These are phyloP conservation scores for Chalcosyrphus nemorum DNA, from an alignment of 2,888 invertebrate species.

Conservation along the genomic window DNA sequence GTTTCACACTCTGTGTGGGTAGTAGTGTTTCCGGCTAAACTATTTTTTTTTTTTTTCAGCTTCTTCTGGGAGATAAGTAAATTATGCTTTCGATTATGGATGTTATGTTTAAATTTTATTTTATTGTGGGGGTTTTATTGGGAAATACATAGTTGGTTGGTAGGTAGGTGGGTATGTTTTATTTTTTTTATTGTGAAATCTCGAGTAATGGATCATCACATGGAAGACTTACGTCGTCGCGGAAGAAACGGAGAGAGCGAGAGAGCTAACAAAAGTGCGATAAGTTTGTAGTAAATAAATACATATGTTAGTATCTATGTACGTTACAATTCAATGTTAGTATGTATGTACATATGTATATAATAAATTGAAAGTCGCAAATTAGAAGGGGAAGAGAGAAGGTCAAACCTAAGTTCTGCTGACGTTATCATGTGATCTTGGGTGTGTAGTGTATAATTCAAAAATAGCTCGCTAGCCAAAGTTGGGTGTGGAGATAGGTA, in stretches of 20 bases:
- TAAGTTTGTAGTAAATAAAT: background rate
- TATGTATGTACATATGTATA: background rate
- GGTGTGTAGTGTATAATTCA: background rate
- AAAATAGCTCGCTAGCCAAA: background rate
- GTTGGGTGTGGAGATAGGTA: background rate
- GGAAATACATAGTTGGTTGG: background rate
- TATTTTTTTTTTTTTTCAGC: background rate
- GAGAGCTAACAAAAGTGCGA: no score
- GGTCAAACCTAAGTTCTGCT: constrained; percentile 15
- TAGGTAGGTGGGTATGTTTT: no score
- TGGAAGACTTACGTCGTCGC: constrained; percentile 10
- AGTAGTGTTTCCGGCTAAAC: constrained; percentile 36
- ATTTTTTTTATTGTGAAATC: constrained; percentile 6
- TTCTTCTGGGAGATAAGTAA: constrained; percentile 12
- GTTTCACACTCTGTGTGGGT: background rate
- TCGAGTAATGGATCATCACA: constrained; percentile 26
- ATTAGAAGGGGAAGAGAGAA: constrained; percentile 1
- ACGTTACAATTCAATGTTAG: background rate
- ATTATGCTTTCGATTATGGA: constrained; percentile 40
- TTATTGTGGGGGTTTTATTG: background rate
- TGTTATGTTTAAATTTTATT: constrained; percentile 6
- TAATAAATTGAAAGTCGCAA: background rate
- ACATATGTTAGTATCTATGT: background rate
- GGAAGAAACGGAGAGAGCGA: background rate
- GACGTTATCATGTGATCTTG: constrained; percentile 21